Evolutionary conservation across 2,888 invertebrate genomes (phyloP).

Genomic region (Rhagonycha lutea): DNA sequence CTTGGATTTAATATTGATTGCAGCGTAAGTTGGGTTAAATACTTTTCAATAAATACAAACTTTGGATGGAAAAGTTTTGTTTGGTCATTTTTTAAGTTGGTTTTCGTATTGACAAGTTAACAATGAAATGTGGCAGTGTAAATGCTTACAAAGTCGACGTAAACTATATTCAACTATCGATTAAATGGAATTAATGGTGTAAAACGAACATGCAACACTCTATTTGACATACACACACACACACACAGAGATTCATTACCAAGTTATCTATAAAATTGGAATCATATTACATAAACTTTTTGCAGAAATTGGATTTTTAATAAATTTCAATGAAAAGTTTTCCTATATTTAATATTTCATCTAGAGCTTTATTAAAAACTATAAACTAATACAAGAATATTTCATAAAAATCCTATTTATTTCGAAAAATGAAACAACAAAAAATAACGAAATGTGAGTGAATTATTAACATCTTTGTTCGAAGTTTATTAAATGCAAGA

Average conservation of each 20-base stretch:
- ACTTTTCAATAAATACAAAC: neutral
- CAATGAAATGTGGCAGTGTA: slow-evolving; percentile 12
- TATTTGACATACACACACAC: slow-evolving; percentile 1
- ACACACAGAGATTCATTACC: slow-evolving; percentile 1
- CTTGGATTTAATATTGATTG: neutral
- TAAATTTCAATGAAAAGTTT: neutral
- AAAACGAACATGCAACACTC: slow-evolving; percentile 7
- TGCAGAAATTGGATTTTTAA: neutral
- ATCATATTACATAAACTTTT: neutral
- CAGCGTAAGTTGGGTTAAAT: neutral
- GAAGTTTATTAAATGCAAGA: neutral
- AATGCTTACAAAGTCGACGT: slow-evolving; percentile 6
- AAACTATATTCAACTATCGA: slow-evolving; percentile 12
- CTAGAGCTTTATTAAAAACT: neutral
- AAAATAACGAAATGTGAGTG: neutral
- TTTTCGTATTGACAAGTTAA: slow-evolving; percentile 13
- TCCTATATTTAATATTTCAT: neutral
- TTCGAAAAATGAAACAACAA: neutral
- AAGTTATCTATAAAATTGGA: slow-evolving; percentile 1
- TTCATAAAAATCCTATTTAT: neutral
- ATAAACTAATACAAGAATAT: neutral
- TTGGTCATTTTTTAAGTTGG: neutral
- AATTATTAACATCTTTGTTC: neutral
- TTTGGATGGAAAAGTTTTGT: neutral
- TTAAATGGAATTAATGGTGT: slow-evolving; percentile 8